Base-by-base conservation (phyloP, 2,797 vertebrate species). In the Hapalemur alaotrensis region DNA sequence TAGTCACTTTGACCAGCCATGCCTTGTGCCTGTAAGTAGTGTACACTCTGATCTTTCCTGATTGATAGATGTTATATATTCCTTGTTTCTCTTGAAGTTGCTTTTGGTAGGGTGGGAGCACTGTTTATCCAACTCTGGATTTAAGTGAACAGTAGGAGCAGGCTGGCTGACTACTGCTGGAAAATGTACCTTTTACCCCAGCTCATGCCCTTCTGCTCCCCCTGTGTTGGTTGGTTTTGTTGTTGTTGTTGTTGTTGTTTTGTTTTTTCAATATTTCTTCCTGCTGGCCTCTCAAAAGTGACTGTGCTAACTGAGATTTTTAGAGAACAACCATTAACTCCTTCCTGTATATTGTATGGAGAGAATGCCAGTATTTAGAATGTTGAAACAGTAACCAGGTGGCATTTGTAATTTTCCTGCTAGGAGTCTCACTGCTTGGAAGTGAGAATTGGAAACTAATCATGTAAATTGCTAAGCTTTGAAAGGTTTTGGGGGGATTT, bases 391-490 rank as follows among this genome's bases (percentile, higher is more conserved):
- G 3, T 78, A n/a, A 70, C 38, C 20, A 11, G 23, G 46, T 17
- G n/a, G 20, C 10, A 32, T 93, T 91, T 78, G 12, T 78, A n/a
- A 54, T 85, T 85, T 94, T 95, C 23, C 35, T 38, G 2, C 75
- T 75, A 48, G n/a, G 50, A 94, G 30, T 79, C 15, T 73, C 13
- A 89, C 12, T 30, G 2, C 13, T 4, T 61, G 35, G 38, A 94
- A 96, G 20, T 43, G n/a, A 97, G 48, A 89, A 82, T 17, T 82
- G 65, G 87, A 96, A 95, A 78, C 48, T 48, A 65, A 93, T 94
- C 89, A 79, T 7, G 59, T 48, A 80, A 93, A 78, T 59, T 82
- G 25, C 80, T 87, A 72, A 76, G 17, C 73, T 96, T 93, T 87
- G 67, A 95, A 93, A 50, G 6, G 0, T 20, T 48, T 59, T 78